Conservation (phyloP, 2,113 vertebrate species). For the Nibea coibor region DNA sequence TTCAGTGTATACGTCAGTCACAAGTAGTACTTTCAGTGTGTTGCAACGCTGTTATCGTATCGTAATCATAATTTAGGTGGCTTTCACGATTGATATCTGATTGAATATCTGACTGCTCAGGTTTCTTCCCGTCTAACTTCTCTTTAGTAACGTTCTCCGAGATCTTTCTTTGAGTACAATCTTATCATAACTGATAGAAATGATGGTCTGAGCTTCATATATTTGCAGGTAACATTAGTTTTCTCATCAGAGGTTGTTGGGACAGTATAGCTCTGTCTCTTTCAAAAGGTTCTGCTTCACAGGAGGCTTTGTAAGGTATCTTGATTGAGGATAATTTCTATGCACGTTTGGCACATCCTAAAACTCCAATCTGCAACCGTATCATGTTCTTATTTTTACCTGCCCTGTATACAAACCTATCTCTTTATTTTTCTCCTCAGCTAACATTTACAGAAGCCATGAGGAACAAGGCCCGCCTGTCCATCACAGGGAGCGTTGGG, state of each 20-base stretch:
- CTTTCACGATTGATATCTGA: too few species aligned
- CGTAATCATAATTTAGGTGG: too few species aligned
- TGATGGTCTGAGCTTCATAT: background rate
- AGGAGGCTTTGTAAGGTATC: background rate
- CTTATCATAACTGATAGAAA: background rate
- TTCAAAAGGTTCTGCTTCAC: background rate
- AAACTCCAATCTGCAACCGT: conserved; percentile 57
- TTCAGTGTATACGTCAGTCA: too few species aligned
- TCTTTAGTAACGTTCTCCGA: too few species aligned
- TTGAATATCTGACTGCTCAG: too few species aligned
- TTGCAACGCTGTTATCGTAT: too few species aligned
- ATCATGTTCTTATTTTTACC: conserved; percentile 28
- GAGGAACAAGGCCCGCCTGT: conserved; percentile 99
- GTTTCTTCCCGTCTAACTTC: too few species aligned
- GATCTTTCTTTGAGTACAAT: too few species aligned
- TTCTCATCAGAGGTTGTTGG: too few species aligned
- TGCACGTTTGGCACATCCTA: background rate
- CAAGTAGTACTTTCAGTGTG: too few species aligned
- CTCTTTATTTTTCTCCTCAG: conserved; percentile 77
- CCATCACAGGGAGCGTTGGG: conserved; percentile 98
- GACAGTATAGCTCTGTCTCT: background rate
- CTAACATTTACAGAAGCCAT: conserved; percentile 99
- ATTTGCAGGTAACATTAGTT: background rate
- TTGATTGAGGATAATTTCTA: background rate
- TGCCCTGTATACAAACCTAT: background rate